Conservation (phyloP, 2,797 vertebrate species). For the Mormyrus hasselquistii region DNA sequence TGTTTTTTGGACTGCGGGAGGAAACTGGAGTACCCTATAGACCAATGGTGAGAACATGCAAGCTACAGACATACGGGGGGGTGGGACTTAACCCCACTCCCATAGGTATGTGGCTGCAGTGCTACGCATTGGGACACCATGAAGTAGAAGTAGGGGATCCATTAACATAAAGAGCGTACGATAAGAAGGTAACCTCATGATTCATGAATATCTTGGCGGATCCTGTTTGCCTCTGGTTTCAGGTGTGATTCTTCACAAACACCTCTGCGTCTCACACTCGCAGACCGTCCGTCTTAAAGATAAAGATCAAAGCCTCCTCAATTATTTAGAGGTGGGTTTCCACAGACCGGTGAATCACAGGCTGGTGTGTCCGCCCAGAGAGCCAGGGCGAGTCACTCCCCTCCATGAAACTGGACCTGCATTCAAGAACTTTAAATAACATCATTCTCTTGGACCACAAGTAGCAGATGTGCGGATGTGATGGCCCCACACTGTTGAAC, state of each 20-base stretch:
- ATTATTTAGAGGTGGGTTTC: conserved; percentile 13
- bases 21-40: not conserved
- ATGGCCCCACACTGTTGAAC: not conserved
- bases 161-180: not conserved
- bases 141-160: not conserved
- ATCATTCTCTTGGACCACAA: not conserved
- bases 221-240: not conserved
- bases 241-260: not conserved
- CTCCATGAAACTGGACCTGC: not conserved
- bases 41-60: not conserved
- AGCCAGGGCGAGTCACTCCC: not conserved
- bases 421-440: not conserved
- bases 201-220: not conserved
- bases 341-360: not conserved
- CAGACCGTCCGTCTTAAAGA: not conserved
- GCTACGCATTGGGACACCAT: not conserved
- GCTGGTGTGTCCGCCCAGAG: not conserved
- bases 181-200: not conserved
- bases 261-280: not conserved
- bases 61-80: not conserved
- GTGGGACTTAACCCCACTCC: not conserved
- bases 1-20: not conserved
- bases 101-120: not conserved
- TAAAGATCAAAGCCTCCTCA: conserved; percentile 15
- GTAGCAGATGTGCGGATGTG: not conserved